Evolutionary conservation across 2,888 invertebrate genomes (phyloP), one percentile per base, ranked within the genome.

Genomic region (Drosophila suboccidentalis): DNA sequence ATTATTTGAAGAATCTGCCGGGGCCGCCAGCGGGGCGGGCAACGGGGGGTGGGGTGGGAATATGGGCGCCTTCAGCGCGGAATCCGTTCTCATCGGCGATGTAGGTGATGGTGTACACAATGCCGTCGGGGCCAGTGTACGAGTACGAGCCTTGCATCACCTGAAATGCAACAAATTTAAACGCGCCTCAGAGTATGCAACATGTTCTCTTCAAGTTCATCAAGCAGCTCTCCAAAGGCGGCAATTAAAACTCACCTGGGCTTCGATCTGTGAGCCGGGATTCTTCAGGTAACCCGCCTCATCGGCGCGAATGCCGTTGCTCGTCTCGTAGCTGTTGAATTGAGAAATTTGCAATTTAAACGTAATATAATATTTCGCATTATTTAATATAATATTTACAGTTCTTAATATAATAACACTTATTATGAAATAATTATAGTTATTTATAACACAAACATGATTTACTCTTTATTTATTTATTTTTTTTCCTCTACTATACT

Each of bases 261-360:
- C 94, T 88, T 94, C 95, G 60, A 93, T 90, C 80, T 94, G 94
- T 15, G 93, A 91, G 19, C 95, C 95, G 36, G 94, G 93, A 89
- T 94, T 94, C 91, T 94, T 95, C 64, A 95, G 91, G 89, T 93
- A 94, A 50, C 95, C 95, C 80, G 94, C 93, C 92, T 95, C 95
- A 84, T 95, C 94, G 34, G 94, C 95, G 69, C 94, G 93, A 79
- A 95, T 95, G 66, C 95, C 95, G 84, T 95, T 95, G 73, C 94
- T 94, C 5, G 95, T 95, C 92, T 95, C 94, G 88, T 95, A 95
- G 90, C 95, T 95, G 80, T 44, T 63, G 59, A 17, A 9, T 3
- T 17, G 5, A 50, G 11, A 2, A 5, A 4, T 4, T 1, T 11
- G 10, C 11, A 38, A 9, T 4, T 4, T 5, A 29, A 2, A 29